Conservation (phyloP, 2,888 invertebrate species). For the Amorpha juglandis region DNA sequence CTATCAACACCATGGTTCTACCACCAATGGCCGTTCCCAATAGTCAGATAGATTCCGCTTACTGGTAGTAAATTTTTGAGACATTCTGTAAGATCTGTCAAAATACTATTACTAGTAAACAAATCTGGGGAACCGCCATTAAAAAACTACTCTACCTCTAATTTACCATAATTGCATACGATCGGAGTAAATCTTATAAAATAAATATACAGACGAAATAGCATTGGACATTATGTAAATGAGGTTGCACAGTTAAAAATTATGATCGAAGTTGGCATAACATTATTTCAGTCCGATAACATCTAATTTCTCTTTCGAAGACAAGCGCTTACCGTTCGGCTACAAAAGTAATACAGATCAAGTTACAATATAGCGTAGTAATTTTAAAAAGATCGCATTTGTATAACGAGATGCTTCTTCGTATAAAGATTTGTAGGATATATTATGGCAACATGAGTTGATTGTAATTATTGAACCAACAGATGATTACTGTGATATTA, state of each 20-base stretch:
- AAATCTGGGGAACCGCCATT: too few species aligned
- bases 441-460: not conserved
- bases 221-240: slow-evolving; percentile 31
- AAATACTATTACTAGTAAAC: too few species aligned
- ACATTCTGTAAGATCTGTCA: too few species aligned
- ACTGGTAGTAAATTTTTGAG: too few species aligned
- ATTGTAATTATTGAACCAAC: not conserved
- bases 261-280: slow-evolving; percentile 34
- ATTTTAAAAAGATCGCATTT: slow-evolving; percentile 48
- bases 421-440: slow-evolving; percentile 1
- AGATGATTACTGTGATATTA: too few species aligned
- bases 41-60: too few species aligned
- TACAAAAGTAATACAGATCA: slow-evolving; percentile 47
- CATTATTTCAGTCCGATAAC: slow-evolving; percentile 49
- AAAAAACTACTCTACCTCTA: too few species aligned
- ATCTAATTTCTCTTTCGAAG: slow-evolving; percentile 47
- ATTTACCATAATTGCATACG: not conserved
- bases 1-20: too few species aligned
- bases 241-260: slow-evolving; percentile 27
- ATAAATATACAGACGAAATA: slow-evolving; percentile 7
- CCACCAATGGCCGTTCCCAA: too few species aligned
- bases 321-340: slow-evolving; percentile 37
- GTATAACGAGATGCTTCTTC: slow-evolving; percentile 10
- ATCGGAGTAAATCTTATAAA: not conserved
- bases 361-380: slow-evolving; percentile 45